Base-by-base conservation (phyloP, 2,888 invertebrate species). In the Temnothorax rugatulus region DNA sequence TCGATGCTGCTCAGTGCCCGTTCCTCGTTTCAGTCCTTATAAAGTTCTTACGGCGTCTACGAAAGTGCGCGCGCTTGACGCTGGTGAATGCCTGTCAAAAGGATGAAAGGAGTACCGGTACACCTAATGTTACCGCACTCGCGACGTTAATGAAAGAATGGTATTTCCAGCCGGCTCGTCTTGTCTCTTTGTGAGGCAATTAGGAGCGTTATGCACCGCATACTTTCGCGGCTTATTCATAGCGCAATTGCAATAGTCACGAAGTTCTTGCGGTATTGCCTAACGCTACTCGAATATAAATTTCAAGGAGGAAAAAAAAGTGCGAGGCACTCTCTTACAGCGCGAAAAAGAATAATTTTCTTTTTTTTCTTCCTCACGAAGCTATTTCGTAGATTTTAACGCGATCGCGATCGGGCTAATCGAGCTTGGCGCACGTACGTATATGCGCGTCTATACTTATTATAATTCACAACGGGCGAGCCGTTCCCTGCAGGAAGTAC, bases 1-100 rank as follows among this genome's bases (percentile, higher is more conserved):
- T 93, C 92, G 92, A 92, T 92, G 91, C 88, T 87, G 88, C 89
- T 29, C 29, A 29, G 29, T 29, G 29, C 29, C 84, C 88, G 82
- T 85, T 85, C 82, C 66, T 76, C 83, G 84, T 15, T 87, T 84
- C 81, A 68, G 69, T 81, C 83, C 87, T 89, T 84, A 82, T 73
- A 83, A 85, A 86, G 82, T 87, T 79, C 82, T 83, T 86, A 83
- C 76, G 84, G 57, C 57, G 34, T 25, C 47, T 38, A 47, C 71
- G 79, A 71, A 79, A 79, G 79, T 47, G 69, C 79, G 47, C 79
- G 47, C 66, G 25, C 29, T 25, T 63, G 77, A 76, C 64, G 66
- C 76, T 38, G 52, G 66, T 75, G 79, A 54, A 71, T 71, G 79
- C 79, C 71, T 71, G 79, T 81, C 79, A 81, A 81, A 34, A 81